Base-by-base conservation (phyloP, 1,140 invertebrate genomes). In the Penaeus japonicus region DNA sequence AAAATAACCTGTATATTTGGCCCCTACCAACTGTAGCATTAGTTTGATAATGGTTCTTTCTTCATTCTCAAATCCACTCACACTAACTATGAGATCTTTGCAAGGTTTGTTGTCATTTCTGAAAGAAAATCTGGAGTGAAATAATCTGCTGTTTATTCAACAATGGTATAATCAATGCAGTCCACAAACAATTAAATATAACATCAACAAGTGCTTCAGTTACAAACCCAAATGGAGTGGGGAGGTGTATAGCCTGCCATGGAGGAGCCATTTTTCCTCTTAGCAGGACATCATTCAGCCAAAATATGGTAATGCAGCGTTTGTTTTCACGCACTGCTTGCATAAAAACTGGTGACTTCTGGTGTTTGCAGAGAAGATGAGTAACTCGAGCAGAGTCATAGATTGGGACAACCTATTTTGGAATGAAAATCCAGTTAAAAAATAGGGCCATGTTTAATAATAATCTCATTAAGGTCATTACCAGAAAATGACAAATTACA, bases 221-320 rank as follows among this genome's bases (percentile, higher is more conserved):
- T 82, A 89, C 91, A 90, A 89, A 92, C 80, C 95, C 94, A 92
- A 96, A 97, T 24, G 96, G 95, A 53, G 96, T 95, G 1, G 98
- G 98, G 91, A 99, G 94, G 92, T 99, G 98, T 54, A 98, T 92
- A 4, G 97, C 97, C 91, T 97, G 96, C 96, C 96, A 99, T 0
- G 98, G 98, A 2, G 97, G 97, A 84, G 95, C 91, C 91, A 98
- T 95, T 92, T 96, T 96, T 90, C 97, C 96, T 82, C 96, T 95
- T 1, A 95, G 92, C 85, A 98, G 95, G 39, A 97, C 95, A 92
- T 99, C 98, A 88, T 96, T 98, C 20, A 99, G 93, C 98, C 98
- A 99, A 93, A 96, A 96, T 17, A 97, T 96, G 10, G 97, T 98
- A 7, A 99, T 96, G 91, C 98, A 97, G 32, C 97, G 95, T 92